Evolutionary conservation across 64 coral and sea anemone species (phyloP).

Genomic region (Trachythela sp.): DNA sequence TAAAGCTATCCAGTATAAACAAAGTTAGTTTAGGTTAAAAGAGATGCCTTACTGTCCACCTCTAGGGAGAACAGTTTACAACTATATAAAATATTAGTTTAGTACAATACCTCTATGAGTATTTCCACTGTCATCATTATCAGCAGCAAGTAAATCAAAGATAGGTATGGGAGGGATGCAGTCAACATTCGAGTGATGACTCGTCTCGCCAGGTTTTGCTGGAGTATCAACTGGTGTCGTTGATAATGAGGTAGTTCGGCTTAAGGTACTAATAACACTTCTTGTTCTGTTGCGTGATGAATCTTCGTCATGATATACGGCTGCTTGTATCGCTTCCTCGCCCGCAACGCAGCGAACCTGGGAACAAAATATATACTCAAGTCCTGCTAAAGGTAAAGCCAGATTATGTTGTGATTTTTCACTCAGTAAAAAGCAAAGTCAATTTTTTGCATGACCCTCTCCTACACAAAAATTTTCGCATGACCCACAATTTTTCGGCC

Average conservation of each 20-base stretch:
- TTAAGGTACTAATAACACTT: constrained; percentile 8
- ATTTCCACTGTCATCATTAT: constrained; percentile 69
- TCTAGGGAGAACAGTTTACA: too few species aligned
- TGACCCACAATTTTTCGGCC: too few species aligned
- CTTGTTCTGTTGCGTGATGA: constrained; percentile 14
- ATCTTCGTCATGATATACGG: constrained; percentile 28
- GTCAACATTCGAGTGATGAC: constrained; percentile 26
- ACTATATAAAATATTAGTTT: not conserved
- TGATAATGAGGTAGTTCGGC: not conserved
- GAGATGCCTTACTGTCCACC: too few species aligned
- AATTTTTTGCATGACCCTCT: too few species aligned
- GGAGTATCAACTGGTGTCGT: not conserved
- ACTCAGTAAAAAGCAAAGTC: not conserved
- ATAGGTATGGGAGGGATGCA: constrained; percentile 80
- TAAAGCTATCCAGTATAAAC: too few species aligned
- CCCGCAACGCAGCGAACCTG: constrained; percentile 90
- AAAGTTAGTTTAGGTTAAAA: too few species aligned
- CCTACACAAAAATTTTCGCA: too few species aligned
- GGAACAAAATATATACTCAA: not conserved
- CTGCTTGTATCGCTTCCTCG: constrained; percentile 60
- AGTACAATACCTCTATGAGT: not conserved
- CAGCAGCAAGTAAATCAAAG: constrained; percentile 76
- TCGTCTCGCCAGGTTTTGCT: not conserved
- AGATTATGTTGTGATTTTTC: too few species aligned
- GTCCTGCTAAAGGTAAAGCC: not conserved